A percentile compares a stretch with the other conserved stretches of the same genome.
Conservation (phyloP, 2,888 invertebrate species). For the Chymomyza amoena region DNA sequence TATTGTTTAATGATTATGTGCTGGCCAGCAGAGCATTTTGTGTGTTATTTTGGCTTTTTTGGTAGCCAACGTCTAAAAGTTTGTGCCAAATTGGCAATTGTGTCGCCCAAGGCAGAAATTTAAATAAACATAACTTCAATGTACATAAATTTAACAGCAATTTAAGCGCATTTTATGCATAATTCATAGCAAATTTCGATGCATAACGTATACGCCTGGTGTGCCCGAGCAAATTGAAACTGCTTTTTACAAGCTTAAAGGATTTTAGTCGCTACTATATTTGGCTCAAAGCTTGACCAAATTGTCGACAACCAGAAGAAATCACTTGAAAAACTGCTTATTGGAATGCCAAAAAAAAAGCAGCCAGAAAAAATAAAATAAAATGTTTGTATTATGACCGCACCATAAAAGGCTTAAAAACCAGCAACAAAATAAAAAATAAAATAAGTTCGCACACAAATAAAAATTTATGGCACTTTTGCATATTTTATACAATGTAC, state of each 20-base stretch:
- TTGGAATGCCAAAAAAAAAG: constrained; percentile 63
- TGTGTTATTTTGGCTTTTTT: neutral
- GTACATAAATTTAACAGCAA: neutral
- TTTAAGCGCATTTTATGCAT: neutral
- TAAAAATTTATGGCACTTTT: constrained; percentile 57
- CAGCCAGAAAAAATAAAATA: neutral
- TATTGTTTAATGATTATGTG: constrained; percentile 10
- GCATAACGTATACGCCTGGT: neutral
- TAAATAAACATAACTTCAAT: constrained; percentile 1
- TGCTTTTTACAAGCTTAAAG: neutral
- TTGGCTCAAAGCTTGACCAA: constrained; percentile 10
- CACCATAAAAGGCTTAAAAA: constrained; percentile 58
- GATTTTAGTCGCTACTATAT: neutral
- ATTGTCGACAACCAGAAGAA: constrained; percentile 17
- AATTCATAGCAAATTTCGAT: neutral
- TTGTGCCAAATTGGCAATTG: neutral
- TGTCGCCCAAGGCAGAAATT: neutral
- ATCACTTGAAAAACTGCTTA: constrained; percentile 71
- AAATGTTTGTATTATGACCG: constrained; percentile 53
- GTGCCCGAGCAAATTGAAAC: neutral
- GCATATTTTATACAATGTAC: constrained; percentile 40
- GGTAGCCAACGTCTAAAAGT: neutral
- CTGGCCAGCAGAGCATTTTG: neutral
- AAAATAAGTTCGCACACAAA: constrained; percentile 33
- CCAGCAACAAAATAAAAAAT: constrained; percentile 47